Evolutionary conservation across 2,113 vertebrate genomes (phyloP).

Genomic region (Gnathonemus echidnorhynchus): DNA sequence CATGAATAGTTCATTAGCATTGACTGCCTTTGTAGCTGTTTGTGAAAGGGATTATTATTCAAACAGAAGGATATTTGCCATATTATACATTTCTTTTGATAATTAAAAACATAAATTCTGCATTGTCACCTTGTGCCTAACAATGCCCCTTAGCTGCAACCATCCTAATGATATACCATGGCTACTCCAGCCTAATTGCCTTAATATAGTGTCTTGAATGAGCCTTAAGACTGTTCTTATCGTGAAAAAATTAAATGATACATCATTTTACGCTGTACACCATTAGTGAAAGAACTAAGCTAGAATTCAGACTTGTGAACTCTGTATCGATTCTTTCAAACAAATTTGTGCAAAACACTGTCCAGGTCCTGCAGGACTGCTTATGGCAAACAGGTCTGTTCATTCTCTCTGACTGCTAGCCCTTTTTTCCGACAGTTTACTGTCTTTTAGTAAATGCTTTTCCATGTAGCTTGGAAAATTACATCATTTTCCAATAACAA

Average conservation of each 20-base stretch:
- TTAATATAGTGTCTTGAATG: background rate
- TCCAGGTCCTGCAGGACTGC: background rate
- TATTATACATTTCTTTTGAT: background rate
- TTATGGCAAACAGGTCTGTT: background rate
- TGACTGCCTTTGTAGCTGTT: background rate
- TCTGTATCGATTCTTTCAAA: background rate
- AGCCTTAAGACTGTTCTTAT: background rate
- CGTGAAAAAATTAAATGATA: background rate
- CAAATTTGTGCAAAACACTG: background rate
- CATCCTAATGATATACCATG: background rate
- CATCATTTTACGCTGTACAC: background rate
- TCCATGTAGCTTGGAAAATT: background rate
- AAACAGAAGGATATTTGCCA: background rate
- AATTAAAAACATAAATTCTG: slow-evolving; percentile 3
- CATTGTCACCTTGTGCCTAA: background rate
- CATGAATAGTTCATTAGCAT: background rate
- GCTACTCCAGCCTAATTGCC: background rate
- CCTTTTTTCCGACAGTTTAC: background rate
- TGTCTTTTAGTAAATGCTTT: background rate
- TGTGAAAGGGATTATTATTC: background rate
- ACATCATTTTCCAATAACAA: background rate
- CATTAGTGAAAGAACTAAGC: background rate
- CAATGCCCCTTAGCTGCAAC: background rate
- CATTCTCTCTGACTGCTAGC: background rate
- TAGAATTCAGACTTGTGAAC: background rate